These are phyloP conservation scores for Erythrocercus mccallii DNA, from an alignment of 2,113 vertebrate genomes.

Conservation along the genomic window DNA sequence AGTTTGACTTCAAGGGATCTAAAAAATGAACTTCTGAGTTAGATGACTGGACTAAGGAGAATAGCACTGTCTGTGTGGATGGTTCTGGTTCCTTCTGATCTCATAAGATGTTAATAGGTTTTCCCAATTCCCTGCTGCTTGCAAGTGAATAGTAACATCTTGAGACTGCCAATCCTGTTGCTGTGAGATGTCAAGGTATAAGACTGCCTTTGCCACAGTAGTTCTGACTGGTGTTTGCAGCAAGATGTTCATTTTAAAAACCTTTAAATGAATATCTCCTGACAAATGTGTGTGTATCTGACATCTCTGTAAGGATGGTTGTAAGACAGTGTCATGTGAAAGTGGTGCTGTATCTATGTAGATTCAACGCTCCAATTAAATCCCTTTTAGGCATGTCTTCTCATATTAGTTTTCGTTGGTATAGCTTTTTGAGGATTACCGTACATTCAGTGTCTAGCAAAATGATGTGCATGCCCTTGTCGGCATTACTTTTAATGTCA, in stretches of 20 bases:
- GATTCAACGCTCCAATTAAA: background rate
- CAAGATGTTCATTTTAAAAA: constrained; percentile 50
- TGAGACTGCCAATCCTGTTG: constrained; percentile 15
- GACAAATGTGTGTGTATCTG: background rate
- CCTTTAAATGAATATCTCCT: constrained; percentile 42
- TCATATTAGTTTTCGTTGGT: background rate
- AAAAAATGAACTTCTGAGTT: background rate
- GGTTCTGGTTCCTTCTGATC: constrained; percentile 55
- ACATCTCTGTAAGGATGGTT: background rate
- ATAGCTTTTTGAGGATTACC: background rate
- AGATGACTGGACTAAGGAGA: background rate
- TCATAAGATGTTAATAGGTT: constrained; percentile 7
- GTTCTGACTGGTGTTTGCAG: constrained; percentile 16
- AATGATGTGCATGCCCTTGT: constrained; percentile 49
- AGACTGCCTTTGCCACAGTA: background rate
- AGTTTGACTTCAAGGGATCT: background rate
- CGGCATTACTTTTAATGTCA: constrained; percentile 50
- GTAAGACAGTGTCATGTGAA: background rate
- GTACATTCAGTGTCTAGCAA: background rate
- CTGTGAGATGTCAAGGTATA: background rate
- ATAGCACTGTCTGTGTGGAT: background rate
- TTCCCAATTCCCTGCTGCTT: background rate
- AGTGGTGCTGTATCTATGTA: background rate
- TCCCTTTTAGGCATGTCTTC: constrained; percentile 21
- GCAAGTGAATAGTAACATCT: constrained; percentile 36